Evolutionary conservation across 2,888 invertebrate genomes (phyloP).

Genomic region (Allophyes oxyacanthae): DNA sequence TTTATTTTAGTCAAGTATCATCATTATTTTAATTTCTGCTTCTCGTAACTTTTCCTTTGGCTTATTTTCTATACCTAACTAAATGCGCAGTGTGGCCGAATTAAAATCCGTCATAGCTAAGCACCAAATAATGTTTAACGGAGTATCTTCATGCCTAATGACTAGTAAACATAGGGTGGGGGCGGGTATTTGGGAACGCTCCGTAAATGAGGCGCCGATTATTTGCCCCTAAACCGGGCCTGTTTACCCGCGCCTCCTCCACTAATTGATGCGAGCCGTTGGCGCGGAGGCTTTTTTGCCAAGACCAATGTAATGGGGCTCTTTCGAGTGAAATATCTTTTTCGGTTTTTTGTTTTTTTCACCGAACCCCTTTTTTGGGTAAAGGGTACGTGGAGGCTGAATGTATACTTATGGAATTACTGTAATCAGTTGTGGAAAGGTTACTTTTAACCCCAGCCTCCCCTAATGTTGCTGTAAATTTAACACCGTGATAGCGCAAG

Average conservation of each 20-base stretch:
- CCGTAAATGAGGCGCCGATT: constrained; percentile 80
- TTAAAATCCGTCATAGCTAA: constrained; percentile 48
- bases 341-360: constrained; percentile 67
- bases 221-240: constrained; percentile 75
- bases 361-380: constrained; percentile 55
- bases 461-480: constrained; percentile 50
- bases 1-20: constrained; percentile 2
- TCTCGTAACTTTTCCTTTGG: constrained; percentile 1
- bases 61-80: constrained; percentile 29
- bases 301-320: constrained; percentile 79
- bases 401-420: constrained; percentile 57
- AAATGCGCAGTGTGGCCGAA: constrained; percentile 34
- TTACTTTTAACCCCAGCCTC: constrained; percentile 51
- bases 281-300: constrained; percentile 72
- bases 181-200: constrained; percentile 62
- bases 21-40: neutral
- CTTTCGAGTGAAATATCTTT: constrained; percentile 81
- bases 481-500: constrained; percentile 39
- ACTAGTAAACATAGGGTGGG: constrained; percentile 79
- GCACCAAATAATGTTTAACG: constrained; percentile 51
- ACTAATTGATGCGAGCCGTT: constrained; percentile 80
- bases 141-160: constrained; percentile 77
- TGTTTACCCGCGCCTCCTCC: constrained; percentile 76
- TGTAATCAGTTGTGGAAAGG: constrained; percentile 60
- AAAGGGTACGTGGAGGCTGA: constrained; percentile 45